These are phyloP conservation scores for Phortica magna DNA, from an alignment of 2,888 invertebrate genomes.

Conservation along the genomic window DNA sequence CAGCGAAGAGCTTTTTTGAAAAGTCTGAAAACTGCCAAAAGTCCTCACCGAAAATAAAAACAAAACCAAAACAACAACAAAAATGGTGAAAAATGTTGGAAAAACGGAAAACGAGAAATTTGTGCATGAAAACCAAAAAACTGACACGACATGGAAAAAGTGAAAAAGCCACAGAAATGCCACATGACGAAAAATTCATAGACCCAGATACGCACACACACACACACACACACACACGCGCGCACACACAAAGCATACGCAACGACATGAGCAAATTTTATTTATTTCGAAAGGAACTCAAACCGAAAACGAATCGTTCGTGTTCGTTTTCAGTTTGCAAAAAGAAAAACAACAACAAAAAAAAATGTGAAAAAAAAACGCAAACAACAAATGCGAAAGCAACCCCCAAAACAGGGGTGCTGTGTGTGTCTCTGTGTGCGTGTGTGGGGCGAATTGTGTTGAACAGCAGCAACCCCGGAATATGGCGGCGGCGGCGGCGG, in stretches of 20 bases:
- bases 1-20: neutral
- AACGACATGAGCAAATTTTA: constrained; percentile 58
- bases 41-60: neutral
- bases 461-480: constrained; percentile 38
- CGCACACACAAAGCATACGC: constrained; percentile 21
- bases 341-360: constrained; percentile 42
- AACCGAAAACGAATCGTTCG: constrained; percentile 32
- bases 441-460: constrained; percentile 18
- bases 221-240: constrained; percentile 48
- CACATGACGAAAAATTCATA: constrained; percentile 57
- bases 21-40: neutral
- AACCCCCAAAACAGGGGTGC: constrained; percentile 45
- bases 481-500: constrained; percentile 27
- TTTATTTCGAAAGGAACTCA: constrained; percentile 43
- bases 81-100: constrained; percentile 20
- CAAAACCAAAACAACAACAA: constrained; percentile 24
- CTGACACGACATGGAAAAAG: constrained; percentile 28
- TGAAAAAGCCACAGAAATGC: constrained; percentile 33
- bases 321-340: constrained; percentile 24
- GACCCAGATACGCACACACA: constrained; percentile 59
- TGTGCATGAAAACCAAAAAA: constrained; percentile 11
- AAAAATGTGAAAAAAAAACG: constrained; percentile 40
- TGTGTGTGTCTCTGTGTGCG: constrained; percentile 34
- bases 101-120: constrained; percentile 10
- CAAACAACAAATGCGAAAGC: constrained; percentile 52